A percentile compares a stretch with the other conserved stretches of the same genome.
phyloP scores from a whole-genome alignment of 1,140 invertebrate species.

The Heterodera carotae region DNA sequence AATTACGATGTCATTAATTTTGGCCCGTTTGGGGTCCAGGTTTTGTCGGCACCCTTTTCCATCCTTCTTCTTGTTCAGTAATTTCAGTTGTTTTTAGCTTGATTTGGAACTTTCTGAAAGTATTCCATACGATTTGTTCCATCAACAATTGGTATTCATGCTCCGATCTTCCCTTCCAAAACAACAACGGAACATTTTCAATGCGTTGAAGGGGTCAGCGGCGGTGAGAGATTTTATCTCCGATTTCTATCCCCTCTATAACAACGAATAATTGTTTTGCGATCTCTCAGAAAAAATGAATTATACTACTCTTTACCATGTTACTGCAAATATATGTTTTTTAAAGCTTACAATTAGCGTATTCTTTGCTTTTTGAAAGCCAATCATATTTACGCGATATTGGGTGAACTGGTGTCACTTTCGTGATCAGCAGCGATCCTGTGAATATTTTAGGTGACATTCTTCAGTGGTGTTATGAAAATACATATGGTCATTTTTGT shows the following conservation, averaged over 20 bases:
- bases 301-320: too few species aligned
- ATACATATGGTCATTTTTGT: too few species aligned
- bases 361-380: too few species aligned
- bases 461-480: too few species aligned
- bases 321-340: too few species aligned
- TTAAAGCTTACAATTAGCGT: too few species aligned
- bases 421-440: too few species aligned
- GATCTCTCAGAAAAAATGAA: not conserved
- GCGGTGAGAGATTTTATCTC: constrained; percentile 2
- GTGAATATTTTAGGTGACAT: too few species aligned
- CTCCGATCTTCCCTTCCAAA: constrained; percentile 9
- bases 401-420: too few species aligned
- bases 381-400: too few species aligned
- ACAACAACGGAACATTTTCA: constrained; percentile 17
- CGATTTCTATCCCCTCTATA: constrained; percentile 13
- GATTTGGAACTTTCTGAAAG: constrained; percentile 10
- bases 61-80: not conserved
- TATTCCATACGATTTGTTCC: constrained; percentile 31
- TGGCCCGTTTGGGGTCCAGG: too few species aligned
- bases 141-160: constrained; percentile 36
- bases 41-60: too few species aligned
- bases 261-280: not conserved
- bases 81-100: constrained; percentile 54
- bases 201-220: not conserved
- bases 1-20: not conserved